Evolutionary conservation across 1,140 invertebrate genomes (phyloP).

Genomic region (Centruroides sculpturatus): DNA sequence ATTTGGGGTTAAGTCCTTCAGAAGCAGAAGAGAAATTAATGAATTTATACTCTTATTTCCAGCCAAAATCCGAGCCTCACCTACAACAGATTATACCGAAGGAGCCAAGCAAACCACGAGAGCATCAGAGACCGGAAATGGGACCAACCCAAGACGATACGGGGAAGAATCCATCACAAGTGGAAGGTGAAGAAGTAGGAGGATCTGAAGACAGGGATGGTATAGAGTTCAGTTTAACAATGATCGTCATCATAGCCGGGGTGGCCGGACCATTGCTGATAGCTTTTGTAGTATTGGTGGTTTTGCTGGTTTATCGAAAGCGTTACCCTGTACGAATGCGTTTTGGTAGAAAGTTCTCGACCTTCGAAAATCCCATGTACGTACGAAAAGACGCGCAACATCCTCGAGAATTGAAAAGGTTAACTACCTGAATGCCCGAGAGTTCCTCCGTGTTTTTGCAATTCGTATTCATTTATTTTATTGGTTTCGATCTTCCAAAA

Average conservation of each 20-base stretch:
- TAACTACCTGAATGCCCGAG: slow-evolving; percentile 2
- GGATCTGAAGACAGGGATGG: not conserved
- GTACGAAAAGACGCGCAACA: slow-evolving; percentile 20
- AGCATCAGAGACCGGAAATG: not conserved
- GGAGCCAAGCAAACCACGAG: not conserved
- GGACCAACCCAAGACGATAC: not conserved
- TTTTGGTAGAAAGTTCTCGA: slow-evolving; percentile 27
- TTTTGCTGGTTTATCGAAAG: slow-evolving; percentile 20
- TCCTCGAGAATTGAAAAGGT: slow-evolving; percentile 6
- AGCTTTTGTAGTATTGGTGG: not conserved
- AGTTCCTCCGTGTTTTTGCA: not conserved
- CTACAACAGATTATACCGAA: slow-evolving; percentile 6
- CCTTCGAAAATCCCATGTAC: slow-evolving; percentile 27
- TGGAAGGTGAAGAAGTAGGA: not conserved
- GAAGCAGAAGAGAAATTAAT: no score
- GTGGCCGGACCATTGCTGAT: slow-evolving; percentile 1
- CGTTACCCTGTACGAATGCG: slow-evolving; percentile 28
- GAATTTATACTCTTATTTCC: not conserved
- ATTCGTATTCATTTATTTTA: not conserved
- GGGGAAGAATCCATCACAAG: not conserved
- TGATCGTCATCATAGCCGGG: slow-evolving; percentile 7
- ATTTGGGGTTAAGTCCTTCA: no score
- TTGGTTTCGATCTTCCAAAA: not conserved
- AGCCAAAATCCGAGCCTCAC: slow-evolving; percentile 11
- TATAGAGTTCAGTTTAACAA: slow-evolving; percentile 1